phyloP scores from a whole-genome alignment of 1,140 invertebrate genomes.

The Homalodisca vitripennis region DNA sequence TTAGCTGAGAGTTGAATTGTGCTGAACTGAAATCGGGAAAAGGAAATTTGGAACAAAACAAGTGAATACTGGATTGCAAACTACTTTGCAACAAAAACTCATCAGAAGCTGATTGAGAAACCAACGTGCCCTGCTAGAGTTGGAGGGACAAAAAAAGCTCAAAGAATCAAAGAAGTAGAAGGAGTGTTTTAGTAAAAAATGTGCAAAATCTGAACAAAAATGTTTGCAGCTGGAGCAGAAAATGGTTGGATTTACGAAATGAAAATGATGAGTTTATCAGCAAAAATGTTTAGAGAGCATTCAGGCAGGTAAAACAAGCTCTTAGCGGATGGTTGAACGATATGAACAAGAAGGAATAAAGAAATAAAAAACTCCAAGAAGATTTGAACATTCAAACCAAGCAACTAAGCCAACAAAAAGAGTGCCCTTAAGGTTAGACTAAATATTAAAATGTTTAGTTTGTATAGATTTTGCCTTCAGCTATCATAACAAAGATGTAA shows the following conservation, averaged over 20 bases:
- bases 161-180: background rate
- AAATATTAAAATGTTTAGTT: too few species aligned
- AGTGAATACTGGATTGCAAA: slow-evolving; percentile 51
- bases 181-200: background rate
- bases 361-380: slow-evolving; percentile 5
- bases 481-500: too few species aligned
- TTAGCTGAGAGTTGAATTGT: slow-evolving; percentile 17
- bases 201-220: background rate
- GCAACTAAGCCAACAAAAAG: background rate
- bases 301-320: background rate
- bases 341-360: background rate
- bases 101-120: slow-evolving; percentile 47
- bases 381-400: slow-evolving; percentile 7
- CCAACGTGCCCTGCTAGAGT: slow-evolving; percentile 47
- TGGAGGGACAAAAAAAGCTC: background rate
- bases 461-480: too few species aligned
- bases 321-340: background rate
- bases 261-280: background rate
- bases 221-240: slow-evolving; percentile 6
- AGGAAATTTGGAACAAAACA: slow-evolving; percentile 51
- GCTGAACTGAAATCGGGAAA: slow-evolving; percentile 38
- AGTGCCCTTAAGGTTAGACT: slow-evolving; percentile 3
- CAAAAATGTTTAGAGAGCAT: background rate
- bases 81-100: slow-evolving; percentile 49
- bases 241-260: background rate